Percentiles rank a stretch among this genome's conserved stretches.
These are phyloP conservation scores for Hemibates koningsi DNA, from an alignment of 2,113 vertebrate species.

Conservation along the genomic window DNA sequence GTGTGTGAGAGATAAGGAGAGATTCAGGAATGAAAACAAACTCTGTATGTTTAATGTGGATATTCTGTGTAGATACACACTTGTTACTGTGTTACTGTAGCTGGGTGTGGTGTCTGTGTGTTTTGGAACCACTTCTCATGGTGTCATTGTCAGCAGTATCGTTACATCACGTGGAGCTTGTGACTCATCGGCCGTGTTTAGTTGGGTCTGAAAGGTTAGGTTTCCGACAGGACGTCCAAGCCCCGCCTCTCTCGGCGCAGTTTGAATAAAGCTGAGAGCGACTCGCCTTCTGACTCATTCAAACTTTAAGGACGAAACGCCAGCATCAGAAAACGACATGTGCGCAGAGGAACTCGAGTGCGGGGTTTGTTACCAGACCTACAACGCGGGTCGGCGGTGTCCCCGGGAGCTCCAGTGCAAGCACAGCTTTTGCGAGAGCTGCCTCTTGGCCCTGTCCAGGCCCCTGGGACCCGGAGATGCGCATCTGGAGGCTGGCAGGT, in stretches of 20 bases:
- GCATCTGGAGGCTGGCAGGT: not conserved
- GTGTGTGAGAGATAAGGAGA: not conserved
- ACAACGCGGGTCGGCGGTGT: constrained; percentile 57
- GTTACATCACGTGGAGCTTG: not conserved
- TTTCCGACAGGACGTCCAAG: not conserved
- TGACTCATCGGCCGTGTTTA: not conserved
- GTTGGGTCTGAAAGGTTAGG: not conserved
- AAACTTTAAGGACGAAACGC: not conserved
- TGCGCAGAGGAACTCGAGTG: constrained; percentile 66
- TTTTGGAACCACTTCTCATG: not conserved
- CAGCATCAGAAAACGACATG: constrained; percentile 21
- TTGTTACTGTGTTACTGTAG: not conserved
- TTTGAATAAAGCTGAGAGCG: not conserved
- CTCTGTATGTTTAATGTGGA: not conserved
- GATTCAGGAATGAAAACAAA: not conserved
- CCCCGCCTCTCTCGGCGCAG: not conserved
- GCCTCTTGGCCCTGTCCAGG: constrained; percentile 44
- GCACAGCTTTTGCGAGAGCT: constrained; percentile 72
- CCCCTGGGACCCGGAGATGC: not conserved
- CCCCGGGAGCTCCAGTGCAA: constrained; percentile 63
- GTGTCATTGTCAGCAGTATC: not conserved
- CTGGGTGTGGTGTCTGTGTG: not conserved
- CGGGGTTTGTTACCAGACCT: constrained; percentile 66
- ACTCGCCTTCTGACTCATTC: not conserved
- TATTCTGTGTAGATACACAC: not conserved